Evolutionary conservation across 2,888 invertebrate genomes (phyloP), one percentile per base, ranked within the genome.

Genomic region (Pandemis corylana): DNA sequence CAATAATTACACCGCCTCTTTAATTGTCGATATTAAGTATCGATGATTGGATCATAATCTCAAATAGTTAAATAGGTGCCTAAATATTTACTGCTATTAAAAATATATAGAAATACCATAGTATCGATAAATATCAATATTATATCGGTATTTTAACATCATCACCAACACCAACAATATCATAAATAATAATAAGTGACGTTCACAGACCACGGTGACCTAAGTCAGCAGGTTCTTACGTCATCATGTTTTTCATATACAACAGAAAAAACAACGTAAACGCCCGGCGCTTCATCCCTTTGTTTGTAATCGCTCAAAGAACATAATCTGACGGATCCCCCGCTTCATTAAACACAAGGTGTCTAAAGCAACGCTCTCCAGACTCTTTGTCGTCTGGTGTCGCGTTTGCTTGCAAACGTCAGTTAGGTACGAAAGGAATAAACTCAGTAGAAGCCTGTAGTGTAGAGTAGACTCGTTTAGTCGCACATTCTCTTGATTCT

Each of bases 401-500:
- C 51, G 66, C 67, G 66, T 63, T 70, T 73, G 53, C 53, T 63
- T 69, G 51, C 68, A 65, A 68, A 65, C 70, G 66, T 68, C 66
- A 63, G 59, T 51, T 53, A 63, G 59, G 42, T 53, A 13, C 56
- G 46, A 59, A 41, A 53, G 67, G 71, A 82, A 85, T 82, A 80
- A 81, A 82, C 81, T 80, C 82, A 78, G 71, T 73, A 68, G 71
- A 72, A 77, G 72, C 56, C 72, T 69, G 71, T 62, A 73, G 76
- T 36, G 28, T 36, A 36, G 28, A 36, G 42, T 42, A n/a, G n/a
- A 69, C 76, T 74, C 75, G 77, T 80, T 81, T 78, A 80, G 80
- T 77, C 79, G 71, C 72, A 74, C 72, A 82, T 80, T 82, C 78
- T 81, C 81, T 78, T 77, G 75, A 80, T 78, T 74, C 77, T 75